These are phyloP conservation scores for Penaeus japonicus DNA, from an alignment of 1,140 invertebrate genomes.

Conservation along the genomic window DNA sequence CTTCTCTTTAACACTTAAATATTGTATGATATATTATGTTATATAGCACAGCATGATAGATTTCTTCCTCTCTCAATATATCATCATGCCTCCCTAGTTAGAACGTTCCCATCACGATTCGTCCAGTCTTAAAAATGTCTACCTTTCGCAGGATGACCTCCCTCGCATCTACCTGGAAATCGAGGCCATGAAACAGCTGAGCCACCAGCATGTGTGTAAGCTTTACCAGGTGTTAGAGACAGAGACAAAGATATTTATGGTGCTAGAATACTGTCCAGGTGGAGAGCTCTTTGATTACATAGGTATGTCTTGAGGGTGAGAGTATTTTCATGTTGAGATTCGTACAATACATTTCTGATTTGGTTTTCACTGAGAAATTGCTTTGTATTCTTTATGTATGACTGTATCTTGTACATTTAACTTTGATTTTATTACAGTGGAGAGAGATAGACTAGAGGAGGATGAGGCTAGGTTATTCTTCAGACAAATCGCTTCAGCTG, in stretches of 20 bases:
- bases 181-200: conserved; percentile 79
- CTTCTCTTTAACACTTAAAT: too few relatives aligned
- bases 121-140: conserved; percentile 16
- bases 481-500: conserved; percentile 79
- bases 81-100: conserved; percentile 22
- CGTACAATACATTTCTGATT: not conserved
- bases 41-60: too few relatives aligned
- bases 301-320: conserved; percentile 63
- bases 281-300: conserved; percentile 89
- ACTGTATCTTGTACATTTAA: not conserved
- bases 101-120: not conserved
- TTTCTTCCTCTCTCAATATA: too few relatives aligned
- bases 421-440: conserved; percentile 65
- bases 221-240: conserved; percentile 85
- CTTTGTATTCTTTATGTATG: not conserved
- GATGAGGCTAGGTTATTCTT: conserved; percentile 78
- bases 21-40: too few relatives aligned
- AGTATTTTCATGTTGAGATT: not conserved
- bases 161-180: conserved; percentile 81
- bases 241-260: conserved; percentile 73
- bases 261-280: conserved; percentile 83
- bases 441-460: conserved; percentile 76
- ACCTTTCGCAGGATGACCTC: conserved; percentile 75
- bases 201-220: conserved; percentile 85
- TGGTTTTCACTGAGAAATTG: not conserved